Conservation (phyloP, 2,797 vertebrate genomes). For the Hippoglossus hippoglossus region DNA sequence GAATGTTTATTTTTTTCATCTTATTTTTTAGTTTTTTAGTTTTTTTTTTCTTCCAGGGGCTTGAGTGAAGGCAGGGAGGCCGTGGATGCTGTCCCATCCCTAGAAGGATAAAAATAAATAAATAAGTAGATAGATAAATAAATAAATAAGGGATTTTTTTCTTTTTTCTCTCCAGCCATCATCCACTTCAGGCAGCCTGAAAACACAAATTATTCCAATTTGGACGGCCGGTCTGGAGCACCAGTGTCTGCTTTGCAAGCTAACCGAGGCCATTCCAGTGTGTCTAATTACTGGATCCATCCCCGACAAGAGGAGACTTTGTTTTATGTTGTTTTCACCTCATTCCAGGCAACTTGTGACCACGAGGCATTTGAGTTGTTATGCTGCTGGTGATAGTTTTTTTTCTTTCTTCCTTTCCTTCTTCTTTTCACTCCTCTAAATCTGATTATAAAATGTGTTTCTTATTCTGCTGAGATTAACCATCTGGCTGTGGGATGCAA, state of each 20-base stretch:
- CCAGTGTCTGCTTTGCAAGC: slow-evolving; percentile 64
- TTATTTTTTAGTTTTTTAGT: slow-evolving; percentile 17
- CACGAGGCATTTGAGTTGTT: slow-evolving; percentile 64
- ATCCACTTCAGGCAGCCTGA: slow-evolving; percentile 42
- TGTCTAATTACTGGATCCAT: slow-evolving; percentile 67
- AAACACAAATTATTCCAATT: slow-evolving; percentile 74
- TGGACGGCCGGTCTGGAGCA: slow-evolving; percentile 62
- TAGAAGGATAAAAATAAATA: slow-evolving; percentile 30
- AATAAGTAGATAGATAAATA: slow-evolving; percentile 40
- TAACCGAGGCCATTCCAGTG: slow-evolving; percentile 52
- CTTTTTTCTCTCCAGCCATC: slow-evolving; percentile 26
- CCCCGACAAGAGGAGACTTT: slow-evolving; percentile 60
- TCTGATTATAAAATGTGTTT: slow-evolving; percentile 73
- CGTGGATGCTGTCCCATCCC: slow-evolving; percentile 9
- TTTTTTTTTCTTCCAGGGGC: slow-evolving; percentile 1
- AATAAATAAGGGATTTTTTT: neutral
- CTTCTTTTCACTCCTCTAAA: slow-evolving; percentile 38
- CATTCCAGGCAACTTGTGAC: slow-evolving; percentile 56
- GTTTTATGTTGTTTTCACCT: slow-evolving; percentile 67
- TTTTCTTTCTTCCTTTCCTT: neutral
- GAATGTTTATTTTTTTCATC: slow-evolving; percentile 52
- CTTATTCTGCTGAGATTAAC: slow-evolving; percentile 76
- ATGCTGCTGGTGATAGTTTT: slow-evolving; percentile 9
- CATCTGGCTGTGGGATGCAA: slow-evolving; percentile 78
- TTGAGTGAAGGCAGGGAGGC: slow-evolving; percentile 9